Base-by-base conservation (phyloP, 2,797 vertebrate genomes). In the Hydrolagus colliei region DNA sequence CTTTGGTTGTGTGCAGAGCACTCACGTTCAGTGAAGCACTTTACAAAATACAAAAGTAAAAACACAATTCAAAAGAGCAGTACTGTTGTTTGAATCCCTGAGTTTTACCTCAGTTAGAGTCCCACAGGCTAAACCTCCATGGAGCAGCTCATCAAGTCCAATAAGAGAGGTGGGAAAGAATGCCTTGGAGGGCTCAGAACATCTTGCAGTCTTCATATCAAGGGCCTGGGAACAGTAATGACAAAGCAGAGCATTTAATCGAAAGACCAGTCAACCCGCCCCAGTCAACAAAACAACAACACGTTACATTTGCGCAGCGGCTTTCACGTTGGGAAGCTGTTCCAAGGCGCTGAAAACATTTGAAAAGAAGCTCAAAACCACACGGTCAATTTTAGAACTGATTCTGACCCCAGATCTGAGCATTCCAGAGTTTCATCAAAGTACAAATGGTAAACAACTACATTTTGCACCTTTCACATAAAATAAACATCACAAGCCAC, bases 51-150 rank as follows among this genome's bases (percentile, higher is more conserved):
- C 14, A 52, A 41, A 0, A 18, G 22, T 8, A 16, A 82, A 18
- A 20, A 11, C 32, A 18, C 7, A 16, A 13, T 67, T 80, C 13
- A 65, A 65, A 80, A 14, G 12, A 65, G 9, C 76, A 78, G 10
- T 9, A n/a, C 0, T 0, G 67, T 18, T 67, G 16, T 4, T 16
- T 13, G 32, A 71, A 67, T 71, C 9, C 27, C 41, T 71, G 65
- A 84, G 71, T 18, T 74, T 88, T 93, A 95, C 95, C 94, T 96
- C 96, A 87, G 95, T 96, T 87, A 96, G 93, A 52, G 93, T 93
- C 86, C 94, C 94, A 87, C 93, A 92, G 13, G 94, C 92, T 76
- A 96, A 88, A 65, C 96, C 95, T 63, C 95, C 96, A 13, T 88
- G 91, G 79, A 96, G 90, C 27, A 92, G 89, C 87, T 89, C 68